Evolutionary conservation across 2,797 vertebrate genomes (phyloP).

Genomic region (Oreochromis mossambicus): DNA sequence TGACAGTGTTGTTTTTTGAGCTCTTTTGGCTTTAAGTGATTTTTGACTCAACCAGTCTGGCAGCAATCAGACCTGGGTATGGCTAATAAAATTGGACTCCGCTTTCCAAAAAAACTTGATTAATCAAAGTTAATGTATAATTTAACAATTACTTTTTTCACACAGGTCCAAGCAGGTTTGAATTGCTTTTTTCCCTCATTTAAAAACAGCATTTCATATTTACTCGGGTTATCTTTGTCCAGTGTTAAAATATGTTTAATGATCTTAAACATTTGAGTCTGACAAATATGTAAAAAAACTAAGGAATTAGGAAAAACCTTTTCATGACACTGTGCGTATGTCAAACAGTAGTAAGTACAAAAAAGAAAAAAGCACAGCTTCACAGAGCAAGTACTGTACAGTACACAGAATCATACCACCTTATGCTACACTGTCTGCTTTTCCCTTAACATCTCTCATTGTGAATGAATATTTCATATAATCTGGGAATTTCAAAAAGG

Average conservation of each 20-base stretch:
- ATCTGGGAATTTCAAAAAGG: neutral
- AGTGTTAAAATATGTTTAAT: neutral
- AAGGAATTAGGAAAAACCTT: neutral
- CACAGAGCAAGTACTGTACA: neutral
- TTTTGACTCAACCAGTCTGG: neutral
- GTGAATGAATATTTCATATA: slow-evolving; percentile 37
- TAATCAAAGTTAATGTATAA: neutral
- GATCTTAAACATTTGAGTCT: rapidly evolving
- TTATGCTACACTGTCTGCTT: neutral
- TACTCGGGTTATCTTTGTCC: neutral
- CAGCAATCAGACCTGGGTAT: neutral
- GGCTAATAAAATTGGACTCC: neutral
- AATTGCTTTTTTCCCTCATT: rapidly evolving
- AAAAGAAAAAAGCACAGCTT: neutral
- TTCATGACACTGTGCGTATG: neutral
- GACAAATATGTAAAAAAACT: neutral
- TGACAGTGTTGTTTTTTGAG: neutral
- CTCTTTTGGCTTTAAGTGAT: neutral
- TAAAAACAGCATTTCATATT: neutral
- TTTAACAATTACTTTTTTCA: neutral
- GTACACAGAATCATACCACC: neutral
- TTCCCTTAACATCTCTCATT: neutral
- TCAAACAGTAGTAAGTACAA: neutral
- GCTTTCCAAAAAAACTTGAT: neutral
- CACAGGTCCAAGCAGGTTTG: neutral